Base-by-base conservation (phyloP, 2,888 invertebrate species). In the Melinaea marsaeus region DNA sequence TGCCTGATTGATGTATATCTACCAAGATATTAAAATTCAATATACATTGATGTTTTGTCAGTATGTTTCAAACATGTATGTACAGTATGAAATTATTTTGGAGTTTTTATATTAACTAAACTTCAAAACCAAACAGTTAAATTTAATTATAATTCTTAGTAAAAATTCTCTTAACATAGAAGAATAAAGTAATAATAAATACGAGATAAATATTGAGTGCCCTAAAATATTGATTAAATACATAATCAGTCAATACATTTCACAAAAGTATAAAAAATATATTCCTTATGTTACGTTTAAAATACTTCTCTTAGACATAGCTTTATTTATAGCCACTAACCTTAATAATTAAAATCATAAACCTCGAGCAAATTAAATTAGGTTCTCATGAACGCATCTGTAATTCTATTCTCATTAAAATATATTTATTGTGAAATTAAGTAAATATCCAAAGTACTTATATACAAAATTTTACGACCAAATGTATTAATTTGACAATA, bases 401-500 rank as follows among this genome's bases (percentile, higher is more conserved):
- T 33, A 60, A 69, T 64, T 68, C 57, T 70, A 67, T 61, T 60
- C 59, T 58, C 55, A 58, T 58, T 55, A 60, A 51, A 58, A 60
- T 32, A 58, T 42, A 64, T 58, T 73, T 69, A 64, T 74, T 86
- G 87, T 88, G 88, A 84, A 89, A 88, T 77, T 82, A 77, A 87
- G 86, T 88, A 88, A 89, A 87, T 87, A 88, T 71, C 58, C 65
- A 61, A 66, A 64, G 65, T 64, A 47, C 67, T 86, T 81, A 84
- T 90, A 90, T 90, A 90, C 90, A 90, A 83, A 85, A 85, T 86
- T 87, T 87, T 87, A 90, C 84, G 85, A 69, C 67, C 73, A 75
- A 68, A 73, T 72, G 73, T 69, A 63, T 67, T 64, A 72, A 73
- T 71, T 74, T 69, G 62, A 66, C 63, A 72, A 71, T 72, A 77